Evolutionary conservation across 2,797 vertebrate species (phyloP), one percentile per base, ranked within the genome.

Genomic region (Acanthiza pusilla): DNA sequence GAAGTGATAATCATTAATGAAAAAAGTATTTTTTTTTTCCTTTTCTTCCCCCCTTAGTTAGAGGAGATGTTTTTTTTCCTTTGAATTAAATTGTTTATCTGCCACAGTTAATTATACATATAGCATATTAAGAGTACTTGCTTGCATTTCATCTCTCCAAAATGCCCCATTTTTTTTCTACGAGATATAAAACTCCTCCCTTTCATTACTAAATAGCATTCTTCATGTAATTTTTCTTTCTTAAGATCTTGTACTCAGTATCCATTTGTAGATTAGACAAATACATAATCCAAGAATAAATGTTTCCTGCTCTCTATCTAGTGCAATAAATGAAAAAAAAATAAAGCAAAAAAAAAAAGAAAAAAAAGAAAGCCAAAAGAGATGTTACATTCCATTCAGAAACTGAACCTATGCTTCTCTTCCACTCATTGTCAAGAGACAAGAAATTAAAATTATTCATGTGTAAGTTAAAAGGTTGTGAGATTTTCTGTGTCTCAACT

Each of bases 41-140:
- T 16, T 13, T 21, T 3, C 2, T 2, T 0, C 0, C 3, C 16
- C 5, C 7, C 3, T 26, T 36, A 67, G 2, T 11, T 29, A 88
- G 4, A 78, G 3, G 1, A 38, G 4, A 23, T 38, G 1, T 2
- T 76, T 70, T 53, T 58, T 12, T 2, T 53, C 18, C 40, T 90
- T 58, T 71, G 18, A 63, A 26, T 53, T 51, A 11, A 38, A 38
- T n/a, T 55, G 5, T 73, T 71, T 54, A 10, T 78, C 30, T 78
- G 16, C 10, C 5, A 17, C 20, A 40, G 5, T 43, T 79, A 36
- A 15, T 68, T 30, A 40, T 18, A 54, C 1, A 9, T 53, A 66
- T 58, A 10, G 61, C 57, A 36, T 43, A 61, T 53, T 42, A 61
- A 13, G 12, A 65, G 5, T 21, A 13, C 1, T 61, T 17, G 8